Percentiles rank a stretch among this genome's conserved stretches.
Evolutionary conservation across 1,140 invertebrate genomes (phyloP).

Genomic region (Ips nitidus): DNA sequence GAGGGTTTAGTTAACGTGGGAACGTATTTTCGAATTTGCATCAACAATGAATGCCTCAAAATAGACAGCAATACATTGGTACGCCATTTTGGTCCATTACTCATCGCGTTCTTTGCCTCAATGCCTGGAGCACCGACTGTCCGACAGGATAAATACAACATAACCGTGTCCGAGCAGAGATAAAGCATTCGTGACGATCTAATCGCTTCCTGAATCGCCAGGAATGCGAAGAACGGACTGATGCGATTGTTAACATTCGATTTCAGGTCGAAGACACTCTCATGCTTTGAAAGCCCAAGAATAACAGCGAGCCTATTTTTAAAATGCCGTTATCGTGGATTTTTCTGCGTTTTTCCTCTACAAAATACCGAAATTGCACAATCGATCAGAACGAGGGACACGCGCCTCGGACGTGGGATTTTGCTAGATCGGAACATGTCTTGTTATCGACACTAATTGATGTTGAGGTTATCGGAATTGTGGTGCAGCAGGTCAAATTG

Average conservation of each 20-base stretch:
- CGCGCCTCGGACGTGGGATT: slow-evolving; percentile 8
- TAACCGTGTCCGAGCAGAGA: background rate
- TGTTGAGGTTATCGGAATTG: background rate
- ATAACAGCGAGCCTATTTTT: background rate
- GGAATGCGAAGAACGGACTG: background rate
- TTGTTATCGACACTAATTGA: slow-evolving; percentile 2
- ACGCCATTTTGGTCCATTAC: too few relatives aligned
- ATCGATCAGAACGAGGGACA: background rate
- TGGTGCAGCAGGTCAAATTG: slow-evolving; percentile 2
- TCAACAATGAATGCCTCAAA: too few relatives aligned
- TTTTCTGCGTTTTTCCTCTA: background rate
- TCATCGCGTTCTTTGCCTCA: too few relatives aligned
- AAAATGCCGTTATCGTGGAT: background rate
- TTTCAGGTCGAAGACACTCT: background rate
- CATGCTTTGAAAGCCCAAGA: background rate
- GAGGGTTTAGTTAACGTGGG: too few relatives aligned
- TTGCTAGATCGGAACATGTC: slow-evolving; percentile 1
- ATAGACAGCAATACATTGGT: too few relatives aligned
- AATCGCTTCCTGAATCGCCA: slow-evolving; percentile 5
- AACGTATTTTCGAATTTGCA: too few relatives aligned
- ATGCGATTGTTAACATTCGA: slow-evolving; percentile 1
- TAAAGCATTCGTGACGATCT: slow-evolving; percentile 3
- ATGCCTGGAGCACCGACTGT: background rate
- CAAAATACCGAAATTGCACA: background rate
- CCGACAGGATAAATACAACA: background rate